Evolutionary conservation across 1,140 invertebrate genomes (phyloP).

Genomic region (Pogonognathellus flavescens): DNA sequence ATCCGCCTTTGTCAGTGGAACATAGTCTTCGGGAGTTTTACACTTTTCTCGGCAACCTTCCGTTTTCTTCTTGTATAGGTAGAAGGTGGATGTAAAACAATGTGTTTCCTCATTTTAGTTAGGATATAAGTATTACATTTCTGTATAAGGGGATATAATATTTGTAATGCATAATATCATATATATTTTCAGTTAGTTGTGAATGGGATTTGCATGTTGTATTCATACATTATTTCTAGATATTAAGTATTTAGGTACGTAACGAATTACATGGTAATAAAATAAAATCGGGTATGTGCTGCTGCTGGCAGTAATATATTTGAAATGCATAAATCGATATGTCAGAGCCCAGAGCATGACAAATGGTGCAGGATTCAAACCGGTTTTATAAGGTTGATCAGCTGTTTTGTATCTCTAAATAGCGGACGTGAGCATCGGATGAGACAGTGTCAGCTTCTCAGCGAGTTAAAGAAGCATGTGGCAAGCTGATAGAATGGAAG

Average conservation of each 20-base stretch:
- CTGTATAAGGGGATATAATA: too few species aligned
- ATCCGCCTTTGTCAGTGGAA: too few species aligned
- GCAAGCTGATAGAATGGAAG: neutral
- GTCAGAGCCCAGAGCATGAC: slow-evolving; percentile 14
- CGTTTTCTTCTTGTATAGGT: too few species aligned
- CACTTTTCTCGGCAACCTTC: too few species aligned
- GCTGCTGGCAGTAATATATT: neutral
- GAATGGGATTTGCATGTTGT: neutral
- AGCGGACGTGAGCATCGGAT: neutral
- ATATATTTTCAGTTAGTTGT: too few species aligned
- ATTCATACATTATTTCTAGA: neutral
- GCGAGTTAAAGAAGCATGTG: slow-evolving; percentile 2
- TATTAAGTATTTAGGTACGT: neutral
- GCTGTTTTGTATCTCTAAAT: slow-evolving; percentile 7
- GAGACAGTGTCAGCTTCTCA: neutral
- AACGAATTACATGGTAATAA: neutral
- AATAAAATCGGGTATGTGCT: neutral
- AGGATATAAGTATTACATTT: too few species aligned
- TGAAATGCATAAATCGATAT: slow-evolving; percentile 2
- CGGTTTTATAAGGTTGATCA: neutral
- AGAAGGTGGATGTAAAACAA: too few species aligned
- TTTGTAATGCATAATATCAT: too few species aligned
- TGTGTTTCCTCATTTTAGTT: too few species aligned
- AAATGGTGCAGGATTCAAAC: neutral
- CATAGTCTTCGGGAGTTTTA: too few species aligned